phyloP scores from a whole-genome alignment of 2,113 vertebrate genomes.

The Callaeas wilsoni region DNA sequence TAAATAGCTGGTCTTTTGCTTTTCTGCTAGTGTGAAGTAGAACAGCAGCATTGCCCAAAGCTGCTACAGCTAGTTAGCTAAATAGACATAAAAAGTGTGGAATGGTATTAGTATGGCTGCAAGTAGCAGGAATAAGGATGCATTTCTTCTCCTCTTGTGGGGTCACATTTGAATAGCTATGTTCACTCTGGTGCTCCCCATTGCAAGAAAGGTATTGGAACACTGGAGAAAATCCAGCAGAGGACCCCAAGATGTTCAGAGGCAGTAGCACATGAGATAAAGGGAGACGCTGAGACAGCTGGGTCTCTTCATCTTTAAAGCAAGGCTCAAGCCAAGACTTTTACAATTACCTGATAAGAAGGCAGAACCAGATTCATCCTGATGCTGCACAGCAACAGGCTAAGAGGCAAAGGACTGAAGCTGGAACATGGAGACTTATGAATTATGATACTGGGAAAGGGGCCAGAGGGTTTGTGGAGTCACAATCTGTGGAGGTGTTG shows the following conservation, averaged over 20 bases:
- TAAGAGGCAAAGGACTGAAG: background rate
- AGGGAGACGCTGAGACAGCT: background rate
- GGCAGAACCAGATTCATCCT: background rate
- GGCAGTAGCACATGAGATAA: background rate
- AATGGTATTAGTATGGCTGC: background rate
- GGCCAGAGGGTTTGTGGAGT: background rate
- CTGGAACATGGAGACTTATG: background rate
- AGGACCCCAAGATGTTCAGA: background rate
- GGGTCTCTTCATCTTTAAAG: background rate
- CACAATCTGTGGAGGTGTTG: background rate
- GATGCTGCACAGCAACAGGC: background rate
- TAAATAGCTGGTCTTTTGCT: background rate
- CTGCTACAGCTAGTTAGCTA: background rate
- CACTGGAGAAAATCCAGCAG: background rate
- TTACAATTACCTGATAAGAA: background rate
- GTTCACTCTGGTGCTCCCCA: background rate
- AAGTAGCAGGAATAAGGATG: background rate
- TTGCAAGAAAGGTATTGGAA: background rate
- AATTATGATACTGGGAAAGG: background rate
- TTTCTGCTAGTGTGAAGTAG: background rate
- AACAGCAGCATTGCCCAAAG: background rate
- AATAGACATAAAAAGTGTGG: background rate
- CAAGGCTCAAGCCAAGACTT: background rate
- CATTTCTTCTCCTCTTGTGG: background rate
- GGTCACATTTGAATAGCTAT: background rate